Evolutionary conservation across 2,113 vertebrate species (phyloP), one percentile per base, ranked within the genome.

Genomic region (Thunnus maccoyii): DNA sequence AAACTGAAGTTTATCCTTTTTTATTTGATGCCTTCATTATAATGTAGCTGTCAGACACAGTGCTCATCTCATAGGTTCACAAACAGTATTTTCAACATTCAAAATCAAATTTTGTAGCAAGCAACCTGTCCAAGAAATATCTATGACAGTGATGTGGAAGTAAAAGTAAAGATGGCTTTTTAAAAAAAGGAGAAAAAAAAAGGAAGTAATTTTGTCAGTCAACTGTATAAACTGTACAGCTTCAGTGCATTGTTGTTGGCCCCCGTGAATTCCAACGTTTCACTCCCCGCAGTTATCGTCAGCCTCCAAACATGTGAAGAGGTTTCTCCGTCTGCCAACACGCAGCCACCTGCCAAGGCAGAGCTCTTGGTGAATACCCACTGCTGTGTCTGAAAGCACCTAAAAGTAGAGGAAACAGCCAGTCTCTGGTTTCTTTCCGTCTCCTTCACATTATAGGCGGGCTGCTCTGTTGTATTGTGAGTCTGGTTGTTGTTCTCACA

Each of bases 401-500:
- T 14, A 2, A 32, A 20, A 50, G 52, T 58, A 6, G 50, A 71
- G 60, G 62, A 67, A 65, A 14, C 44, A 0, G 18, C 44, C 32
- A 5, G 3, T 13, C 60, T 30, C 48, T 50, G 17, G 10, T 50
- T 20, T 72, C 41, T 72, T n/a, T 50, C 44, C 8, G 16, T 55
- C 71, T 32, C 10, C 4, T 16, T 52, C 25, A 13, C 30, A 16
- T 30, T 76, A 30, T 25, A 18, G 58, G 52, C 32, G 46, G 60
- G 8, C 44, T 12, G 16, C 72, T 64, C 62, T 3, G 20, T 17
- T n/a, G 50, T 55, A 8, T 68, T 74, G 60, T 20, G 54, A 22
- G 27, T 72, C 14, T 25, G 25, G 48, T 69, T 68, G 76, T 77
- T 67, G 52, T 65, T 72, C 66, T 74, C 55, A 51, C 13, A 15